phyloP scores from a whole-genome alignment of 2,113 vertebrate genomes.

The Apus apus region DNA sequence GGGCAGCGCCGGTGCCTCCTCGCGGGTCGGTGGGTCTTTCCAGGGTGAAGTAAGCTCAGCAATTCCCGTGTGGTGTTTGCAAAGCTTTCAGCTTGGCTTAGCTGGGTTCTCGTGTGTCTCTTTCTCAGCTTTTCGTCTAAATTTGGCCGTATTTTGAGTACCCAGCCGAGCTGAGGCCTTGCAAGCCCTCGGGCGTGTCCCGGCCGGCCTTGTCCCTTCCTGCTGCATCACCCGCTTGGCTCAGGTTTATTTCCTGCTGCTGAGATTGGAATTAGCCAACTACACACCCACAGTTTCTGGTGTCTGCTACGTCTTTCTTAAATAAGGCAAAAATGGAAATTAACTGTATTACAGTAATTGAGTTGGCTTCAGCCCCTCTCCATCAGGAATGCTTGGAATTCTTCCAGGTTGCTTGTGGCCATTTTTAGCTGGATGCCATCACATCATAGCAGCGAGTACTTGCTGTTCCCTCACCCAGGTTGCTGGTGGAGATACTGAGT shows the following conservation, averaged over 20 bases:
- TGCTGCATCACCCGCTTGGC: not conserved
- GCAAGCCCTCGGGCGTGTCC: no score
- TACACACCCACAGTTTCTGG: accelerated
- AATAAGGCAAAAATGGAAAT: accelerated
- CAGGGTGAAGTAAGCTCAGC: accelerated
- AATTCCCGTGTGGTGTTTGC: accelerated
- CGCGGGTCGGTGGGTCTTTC: accelerated
- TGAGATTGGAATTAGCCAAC: not conserved
- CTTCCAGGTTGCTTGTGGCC: not conserved
- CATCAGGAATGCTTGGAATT: not conserved
- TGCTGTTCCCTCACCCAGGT: not conserved
- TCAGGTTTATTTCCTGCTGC: accelerated
- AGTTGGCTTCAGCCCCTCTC: not conserved
- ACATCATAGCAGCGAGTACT: accelerated
- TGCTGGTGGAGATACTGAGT: accelerated
- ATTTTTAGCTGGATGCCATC: accelerated
- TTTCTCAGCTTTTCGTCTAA: not conserved
- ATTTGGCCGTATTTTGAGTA: accelerated
- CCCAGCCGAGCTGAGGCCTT: not conserved
- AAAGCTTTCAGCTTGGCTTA: not conserved
- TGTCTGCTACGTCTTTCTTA: accelerated
- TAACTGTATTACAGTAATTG: accelerated
- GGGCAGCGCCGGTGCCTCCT: no score
- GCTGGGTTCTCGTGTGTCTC: accelerated
- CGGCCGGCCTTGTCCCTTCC: not conserved